Conservation (phyloP, 1,140 invertebrate genomes). For the Rhopalosiphum maidis region DNA sequence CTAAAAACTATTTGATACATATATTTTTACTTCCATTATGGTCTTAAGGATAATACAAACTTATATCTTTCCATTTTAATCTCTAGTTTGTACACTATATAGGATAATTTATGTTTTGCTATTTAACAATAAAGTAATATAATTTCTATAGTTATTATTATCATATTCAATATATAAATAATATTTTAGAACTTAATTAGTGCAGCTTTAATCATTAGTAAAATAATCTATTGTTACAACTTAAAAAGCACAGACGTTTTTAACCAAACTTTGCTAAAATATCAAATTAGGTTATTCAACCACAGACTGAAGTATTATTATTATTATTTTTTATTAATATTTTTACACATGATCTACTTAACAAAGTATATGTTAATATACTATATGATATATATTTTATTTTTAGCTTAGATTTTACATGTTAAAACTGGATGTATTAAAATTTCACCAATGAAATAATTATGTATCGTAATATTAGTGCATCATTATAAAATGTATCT, state of each 20-base stretch:
- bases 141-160: neutral
- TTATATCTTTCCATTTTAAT: neutral
- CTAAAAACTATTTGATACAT: neutral
- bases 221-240: neutral
- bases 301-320: slow-evolving; percentile 42
- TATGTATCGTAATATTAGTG: neutral
- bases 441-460: neutral
- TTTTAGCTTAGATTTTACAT: neutral
- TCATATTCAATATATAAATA: neutral
- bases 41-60: neutral
- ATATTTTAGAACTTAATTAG: neutral
- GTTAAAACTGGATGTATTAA: neutral
- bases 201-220: neutral
- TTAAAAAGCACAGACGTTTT: slow-evolving; percentile 14
- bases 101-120: neutral
- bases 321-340: neutral
- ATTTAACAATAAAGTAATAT: neutral
- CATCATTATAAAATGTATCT: neutral
- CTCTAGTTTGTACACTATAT: neutral
- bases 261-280: slow-evolving; percentile 19
- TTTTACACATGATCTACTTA: slow-evolving; percentile 43
- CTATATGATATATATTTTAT: neutral
- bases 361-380: slow-evolving; percentile 5
- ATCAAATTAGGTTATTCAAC: slow-evolving; percentile 40
- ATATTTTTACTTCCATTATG: slow-evolving; percentile 11